Percentiles rank a stretch among this genome's conserved stretches.
Conservation (phyloP, 2,113 vertebrate genomes). For the Hipposideros armiger region DNA sequence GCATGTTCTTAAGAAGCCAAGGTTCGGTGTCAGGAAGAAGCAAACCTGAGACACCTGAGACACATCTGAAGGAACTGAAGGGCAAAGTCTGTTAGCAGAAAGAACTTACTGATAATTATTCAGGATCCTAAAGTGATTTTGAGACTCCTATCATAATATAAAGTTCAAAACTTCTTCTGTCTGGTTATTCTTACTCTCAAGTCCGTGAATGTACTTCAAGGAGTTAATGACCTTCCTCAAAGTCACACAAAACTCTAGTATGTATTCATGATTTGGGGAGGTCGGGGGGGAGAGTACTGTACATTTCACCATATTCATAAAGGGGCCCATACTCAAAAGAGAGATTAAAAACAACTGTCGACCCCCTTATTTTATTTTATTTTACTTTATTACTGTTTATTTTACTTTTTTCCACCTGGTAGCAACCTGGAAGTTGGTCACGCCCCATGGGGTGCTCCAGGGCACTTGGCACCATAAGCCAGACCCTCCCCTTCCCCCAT, state of each 20-base stretch:
- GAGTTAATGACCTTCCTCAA: not conserved
- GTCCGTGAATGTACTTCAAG: not conserved
- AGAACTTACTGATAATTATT: not conserved
- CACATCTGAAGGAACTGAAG: not conserved
- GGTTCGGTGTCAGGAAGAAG: not conserved
- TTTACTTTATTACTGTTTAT: too few relatives aligned
- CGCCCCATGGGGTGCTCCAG: too few relatives aligned
- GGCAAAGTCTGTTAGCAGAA: not conserved
- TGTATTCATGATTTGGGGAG: not conserved
- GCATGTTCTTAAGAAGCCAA: not conserved
- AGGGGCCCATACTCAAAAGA: not conserved
- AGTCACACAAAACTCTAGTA: not conserved
- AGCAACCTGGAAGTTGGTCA: too few relatives aligned
- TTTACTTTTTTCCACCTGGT: too few relatives aligned
- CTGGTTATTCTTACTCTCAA: not conserved
- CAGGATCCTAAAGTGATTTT: not conserved
- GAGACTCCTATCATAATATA: not conserved
- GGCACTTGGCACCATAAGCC: too few relatives aligned
- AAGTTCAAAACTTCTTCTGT: constrained; percentile 14
- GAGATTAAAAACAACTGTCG: not conserved
- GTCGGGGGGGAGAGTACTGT: not conserved
- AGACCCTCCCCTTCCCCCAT: too few relatives aligned
- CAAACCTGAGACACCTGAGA: not conserved
- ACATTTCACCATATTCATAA: not conserved
- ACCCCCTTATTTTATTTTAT: not conserved